Conservation (phyloP, 2,797 vertebrate genomes). For the Gambusia yucatana region DNA sequence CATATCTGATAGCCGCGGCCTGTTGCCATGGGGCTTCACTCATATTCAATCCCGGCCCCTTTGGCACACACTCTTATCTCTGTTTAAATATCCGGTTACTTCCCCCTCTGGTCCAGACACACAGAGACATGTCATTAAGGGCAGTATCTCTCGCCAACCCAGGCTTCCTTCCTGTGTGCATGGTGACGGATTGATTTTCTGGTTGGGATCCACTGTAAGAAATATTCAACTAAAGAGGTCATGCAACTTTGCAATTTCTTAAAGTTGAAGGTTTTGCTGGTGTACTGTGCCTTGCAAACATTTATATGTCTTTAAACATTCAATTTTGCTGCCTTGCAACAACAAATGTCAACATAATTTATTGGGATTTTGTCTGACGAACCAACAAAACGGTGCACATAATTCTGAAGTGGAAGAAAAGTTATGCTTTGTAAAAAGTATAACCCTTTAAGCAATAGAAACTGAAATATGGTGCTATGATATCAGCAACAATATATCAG, state of each 20-base stretch:
- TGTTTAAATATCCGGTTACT: constrained; percentile 84
- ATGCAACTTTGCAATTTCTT: constrained; percentile 53
- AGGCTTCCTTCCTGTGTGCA: constrained; percentile 79
- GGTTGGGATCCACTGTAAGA: constrained; percentile 70
- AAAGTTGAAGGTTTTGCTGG: constrained; percentile 49
- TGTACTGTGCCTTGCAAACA: constrained; percentile 7
- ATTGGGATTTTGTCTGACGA: not conserved
- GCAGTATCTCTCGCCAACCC: constrained; percentile 72
- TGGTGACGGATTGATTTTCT: constrained; percentile 80
- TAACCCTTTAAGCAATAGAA: too few relatives aligned
- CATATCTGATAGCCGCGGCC: constrained; percentile 73
- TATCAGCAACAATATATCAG: not conserved
- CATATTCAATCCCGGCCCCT: constrained; percentile 76
- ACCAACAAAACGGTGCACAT: not conserved
- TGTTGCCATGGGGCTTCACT: constrained; percentile 75
- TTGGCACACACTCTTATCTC: constrained; percentile 84
- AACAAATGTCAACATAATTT: not conserved
- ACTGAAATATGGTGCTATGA: not conserved
- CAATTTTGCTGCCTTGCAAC: constrained; percentile 1
- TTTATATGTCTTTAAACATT: constrained; percentile 9
- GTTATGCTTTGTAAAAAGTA: not conserved
- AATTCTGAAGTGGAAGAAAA: not conserved
- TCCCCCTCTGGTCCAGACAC: constrained; percentile 75
- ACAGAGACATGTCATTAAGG: constrained; percentile 80
- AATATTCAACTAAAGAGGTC: constrained; percentile 61